Percentiles rank a stretch among this genome's conserved stretches.
Evolutionary conservation across 2,113 vertebrate species (phyloP).

Genomic region (Hippolais icterina): DNA sequence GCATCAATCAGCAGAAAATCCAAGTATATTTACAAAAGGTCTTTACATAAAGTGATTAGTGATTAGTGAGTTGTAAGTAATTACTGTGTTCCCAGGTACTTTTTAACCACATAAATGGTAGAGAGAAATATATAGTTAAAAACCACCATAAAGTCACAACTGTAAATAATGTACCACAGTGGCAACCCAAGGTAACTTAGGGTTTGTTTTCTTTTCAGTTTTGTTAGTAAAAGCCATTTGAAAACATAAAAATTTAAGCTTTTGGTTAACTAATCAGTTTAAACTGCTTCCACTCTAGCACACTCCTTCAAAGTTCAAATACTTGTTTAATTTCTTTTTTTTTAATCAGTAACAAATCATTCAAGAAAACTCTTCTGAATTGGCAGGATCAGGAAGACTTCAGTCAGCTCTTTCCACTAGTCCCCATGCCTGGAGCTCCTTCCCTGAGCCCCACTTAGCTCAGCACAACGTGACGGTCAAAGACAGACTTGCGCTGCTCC

Average conservation of each 20-base stretch:
- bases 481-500: conserved; percentile 96
- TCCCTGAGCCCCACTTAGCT: conserved; percentile 78
- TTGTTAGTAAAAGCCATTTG: conserved; percentile 69
- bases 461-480: conserved; percentile 95
- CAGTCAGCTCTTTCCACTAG: conserved; percentile 31
- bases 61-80: conserved; percentile 36
- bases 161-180: conserved; percentile 53
- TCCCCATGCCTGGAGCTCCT: background rate
- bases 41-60: conserved; percentile 64
- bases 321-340: background rate
- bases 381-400: conserved; percentile 51
- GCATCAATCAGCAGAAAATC: conserved; percentile 55
- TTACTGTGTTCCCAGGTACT: conserved; percentile 32
- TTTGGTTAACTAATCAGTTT: conserved; percentile 56
- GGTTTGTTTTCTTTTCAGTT: conserved; percentile 43
- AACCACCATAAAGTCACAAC: conserved; percentile 63
- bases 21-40: conserved; percentile 70
- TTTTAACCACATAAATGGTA: conserved; percentile 42
- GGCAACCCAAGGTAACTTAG: conserved; percentile 32
- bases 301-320: conserved; percentile 35
- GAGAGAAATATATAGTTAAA: conserved; percentile 70
- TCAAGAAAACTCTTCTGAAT: conserved; percentile 18
- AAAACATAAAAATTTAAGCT: conserved; percentile 54
- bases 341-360: conserved; percentile 23
- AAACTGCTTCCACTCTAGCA: conserved; percentile 40